A percentile compares a stretch with the other conserved stretches of the same genome.
Evolutionary conservation across 1,140 invertebrate genomes (phyloP).

Genomic region (Drosophila prosaltans): DNA sequence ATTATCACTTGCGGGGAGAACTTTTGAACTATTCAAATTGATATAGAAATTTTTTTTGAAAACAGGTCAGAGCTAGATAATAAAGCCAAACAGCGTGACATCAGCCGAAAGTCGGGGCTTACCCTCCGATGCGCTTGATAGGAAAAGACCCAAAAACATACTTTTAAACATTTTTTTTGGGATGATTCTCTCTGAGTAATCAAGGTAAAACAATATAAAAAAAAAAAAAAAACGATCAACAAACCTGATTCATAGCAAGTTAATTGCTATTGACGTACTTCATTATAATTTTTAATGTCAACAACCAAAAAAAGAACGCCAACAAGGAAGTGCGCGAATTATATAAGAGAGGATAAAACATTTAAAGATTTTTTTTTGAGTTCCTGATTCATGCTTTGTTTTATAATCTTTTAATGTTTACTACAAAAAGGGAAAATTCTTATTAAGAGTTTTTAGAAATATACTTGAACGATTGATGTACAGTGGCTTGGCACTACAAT

Average conservation of each 20-base stretch:
- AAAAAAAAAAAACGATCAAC: conserved; percentile 16
- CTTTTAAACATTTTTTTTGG: not conserved
- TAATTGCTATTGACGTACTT: conserved; percentile 10
- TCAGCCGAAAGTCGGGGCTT: conserved; percentile 48
- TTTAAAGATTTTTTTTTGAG: not conserved
- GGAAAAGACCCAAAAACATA: conserved; percentile 29
- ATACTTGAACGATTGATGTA: no score
- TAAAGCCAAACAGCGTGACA: conserved; percentile 26
- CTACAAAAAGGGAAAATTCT: no score
- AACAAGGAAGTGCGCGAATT: not conserved
- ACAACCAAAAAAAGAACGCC: not conserved
- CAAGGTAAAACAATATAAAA: not conserved
- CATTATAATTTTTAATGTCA: not conserved
- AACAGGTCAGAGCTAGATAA: conserved; percentile 14
- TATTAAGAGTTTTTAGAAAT: no score
- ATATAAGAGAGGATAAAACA: not conserved
- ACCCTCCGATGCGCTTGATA: conserved; percentile 28
- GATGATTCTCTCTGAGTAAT: conserved; percentile 36
- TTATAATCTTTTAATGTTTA: no score
- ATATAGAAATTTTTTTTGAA: not conserved
- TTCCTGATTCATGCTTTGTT: no score
- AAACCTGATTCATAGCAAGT: conserved; percentile 7
- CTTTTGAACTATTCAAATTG: conserved; percentile 1
- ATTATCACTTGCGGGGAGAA: not conserved
- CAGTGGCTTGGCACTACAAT: no score